These are phyloP conservation scores for Caranx melampygus DNA, from an alignment of 2,113 vertebrate genomes.

Conservation along the genomic window DNA sequence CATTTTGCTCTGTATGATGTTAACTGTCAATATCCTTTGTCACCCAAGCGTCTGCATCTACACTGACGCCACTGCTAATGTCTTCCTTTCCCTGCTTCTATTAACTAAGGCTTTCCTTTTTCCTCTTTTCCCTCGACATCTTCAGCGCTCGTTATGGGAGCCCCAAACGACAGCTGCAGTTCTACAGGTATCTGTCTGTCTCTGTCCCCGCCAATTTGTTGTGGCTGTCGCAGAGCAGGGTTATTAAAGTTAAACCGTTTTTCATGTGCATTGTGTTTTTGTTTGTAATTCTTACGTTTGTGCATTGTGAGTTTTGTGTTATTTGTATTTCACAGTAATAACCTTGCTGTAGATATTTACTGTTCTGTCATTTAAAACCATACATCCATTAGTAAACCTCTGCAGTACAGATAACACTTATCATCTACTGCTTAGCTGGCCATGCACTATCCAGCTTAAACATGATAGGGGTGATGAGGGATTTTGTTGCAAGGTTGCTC, in stretches of 20 bases:
- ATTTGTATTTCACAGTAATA: slow-evolving; percentile 33
- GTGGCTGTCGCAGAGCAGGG: background rate
- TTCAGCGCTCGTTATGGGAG: slow-evolving; percentile 98
- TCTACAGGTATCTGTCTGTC: slow-evolving; percentile 94
- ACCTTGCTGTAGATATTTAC: slow-evolving; percentile 46
- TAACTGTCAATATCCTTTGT: background rate
- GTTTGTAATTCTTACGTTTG: background rate
- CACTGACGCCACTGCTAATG: slow-evolving; percentile 35
- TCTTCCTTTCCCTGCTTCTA: slow-evolving; percentile 43
- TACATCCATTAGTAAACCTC: slow-evolving; percentile 55
- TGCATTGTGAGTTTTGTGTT: background rate
- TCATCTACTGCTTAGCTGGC: slow-evolving; percentile 68
- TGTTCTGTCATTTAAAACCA: slow-evolving; percentile 71
- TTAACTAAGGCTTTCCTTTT: slow-evolving; percentile 61
- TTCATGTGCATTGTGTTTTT: slow-evolving; percentile 3
- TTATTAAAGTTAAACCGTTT: background rate
- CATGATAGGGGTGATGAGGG: slow-evolving; percentile 56
- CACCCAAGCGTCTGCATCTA: background rate
- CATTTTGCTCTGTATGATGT: background rate
- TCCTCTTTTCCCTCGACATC: slow-evolving; percentile 77
- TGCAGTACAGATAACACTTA: slow-evolving; percentile 50
- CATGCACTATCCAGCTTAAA: slow-evolving; percentile 63
- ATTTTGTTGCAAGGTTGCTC: slow-evolving; percentile 65
- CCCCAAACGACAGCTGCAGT: slow-evolving; percentile 99
- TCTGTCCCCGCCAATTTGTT: slow-evolving; percentile 13